phyloP scores from a whole-genome alignment of 2,888 invertebrate species.

The Amphimallon solstitiale region DNA sequence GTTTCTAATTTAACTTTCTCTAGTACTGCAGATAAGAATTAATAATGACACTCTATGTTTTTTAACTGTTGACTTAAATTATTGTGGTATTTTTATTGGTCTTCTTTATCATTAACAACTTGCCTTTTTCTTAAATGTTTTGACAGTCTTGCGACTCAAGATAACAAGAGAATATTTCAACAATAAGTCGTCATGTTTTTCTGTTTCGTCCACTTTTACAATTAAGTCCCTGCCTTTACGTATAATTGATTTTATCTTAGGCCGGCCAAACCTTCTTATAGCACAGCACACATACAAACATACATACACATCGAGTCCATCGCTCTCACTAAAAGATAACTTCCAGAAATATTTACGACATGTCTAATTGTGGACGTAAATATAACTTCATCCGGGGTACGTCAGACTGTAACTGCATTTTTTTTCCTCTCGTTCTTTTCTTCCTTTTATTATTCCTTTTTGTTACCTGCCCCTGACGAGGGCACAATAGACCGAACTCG shows the following conservation, averaged over 20 bases:
- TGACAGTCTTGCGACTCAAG: too few species aligned
- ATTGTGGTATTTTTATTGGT: too few species aligned
- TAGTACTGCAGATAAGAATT: too few species aligned
- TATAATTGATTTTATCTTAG: slow-evolving; percentile 28
- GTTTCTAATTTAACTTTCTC: too few species aligned
- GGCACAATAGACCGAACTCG: slow-evolving; percentile 33
- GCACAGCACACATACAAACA: too few species aligned
- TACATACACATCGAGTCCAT: slow-evolving; percentile 11
- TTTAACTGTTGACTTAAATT: too few species aligned
- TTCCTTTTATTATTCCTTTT: background rate
- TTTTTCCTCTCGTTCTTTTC: background rate
- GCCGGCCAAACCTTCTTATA: background rate
- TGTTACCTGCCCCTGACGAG: slow-evolving; percentile 32
- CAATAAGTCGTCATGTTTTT: slow-evolving; percentile 13
- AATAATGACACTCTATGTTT: too few species aligned
- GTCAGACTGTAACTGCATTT: slow-evolving; percentile 29
- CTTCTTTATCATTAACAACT: too few species aligned
- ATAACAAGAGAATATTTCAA: background rate
- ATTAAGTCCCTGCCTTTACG: slow-evolving; percentile 18
- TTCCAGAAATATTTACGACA: slow-evolving; percentile 44
- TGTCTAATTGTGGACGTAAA: slow-evolving; percentile 46
- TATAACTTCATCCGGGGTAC: slow-evolving; percentile 45
- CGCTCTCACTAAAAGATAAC: slow-evolving; percentile 9
- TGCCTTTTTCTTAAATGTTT: too few species aligned
- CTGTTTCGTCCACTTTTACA: slow-evolving; percentile 1